Conservation (phyloP, 2,113 vertebrate genomes). For the Stegostoma tigrinum region DNA sequence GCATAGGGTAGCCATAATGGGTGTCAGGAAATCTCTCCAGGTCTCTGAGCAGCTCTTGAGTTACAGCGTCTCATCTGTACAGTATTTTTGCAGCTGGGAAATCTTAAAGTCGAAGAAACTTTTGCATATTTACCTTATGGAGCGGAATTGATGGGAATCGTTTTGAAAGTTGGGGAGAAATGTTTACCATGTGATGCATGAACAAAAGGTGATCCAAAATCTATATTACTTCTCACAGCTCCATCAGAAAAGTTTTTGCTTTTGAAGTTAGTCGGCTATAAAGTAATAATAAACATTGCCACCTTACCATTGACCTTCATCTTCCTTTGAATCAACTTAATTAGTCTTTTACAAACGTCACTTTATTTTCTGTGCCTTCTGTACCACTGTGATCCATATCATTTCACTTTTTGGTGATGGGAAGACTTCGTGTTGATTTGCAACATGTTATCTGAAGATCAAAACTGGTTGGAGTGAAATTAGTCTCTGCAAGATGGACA, state of each 20-base stretch:
- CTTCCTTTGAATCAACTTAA: not conserved
- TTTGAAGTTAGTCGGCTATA: constrained; percentile 15
- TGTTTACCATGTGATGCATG: not conserved
- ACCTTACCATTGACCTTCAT: not conserved
- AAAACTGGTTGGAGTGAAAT: not conserved
- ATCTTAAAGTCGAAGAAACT: not conserved
- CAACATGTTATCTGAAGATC: not conserved
- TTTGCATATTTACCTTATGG: constrained; percentile 29
- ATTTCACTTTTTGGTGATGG: not conserved
- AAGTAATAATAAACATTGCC: constrained; percentile 9
- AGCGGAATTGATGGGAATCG: constrained; percentile 25
- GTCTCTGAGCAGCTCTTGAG: constrained; percentile 4
- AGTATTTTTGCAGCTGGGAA: constrained; percentile 36
- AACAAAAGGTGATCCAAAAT: not conserved
- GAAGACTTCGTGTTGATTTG: not conserved
- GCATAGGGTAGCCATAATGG: not conserved
- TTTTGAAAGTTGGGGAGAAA: constrained; percentile 25
- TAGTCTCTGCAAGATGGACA: not conserved
- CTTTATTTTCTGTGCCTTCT: not conserved
- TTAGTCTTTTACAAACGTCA: not conserved
- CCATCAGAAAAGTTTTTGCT: not conserved
- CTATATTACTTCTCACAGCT: not conserved
- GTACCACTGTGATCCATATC: too few relatives aligned
- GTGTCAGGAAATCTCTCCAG: not conserved
- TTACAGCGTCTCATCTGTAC: constrained; percentile 33